phyloP scores from a whole-genome alignment of 2,113 vertebrate species.

The human (Homo sapiens) region DNA sequence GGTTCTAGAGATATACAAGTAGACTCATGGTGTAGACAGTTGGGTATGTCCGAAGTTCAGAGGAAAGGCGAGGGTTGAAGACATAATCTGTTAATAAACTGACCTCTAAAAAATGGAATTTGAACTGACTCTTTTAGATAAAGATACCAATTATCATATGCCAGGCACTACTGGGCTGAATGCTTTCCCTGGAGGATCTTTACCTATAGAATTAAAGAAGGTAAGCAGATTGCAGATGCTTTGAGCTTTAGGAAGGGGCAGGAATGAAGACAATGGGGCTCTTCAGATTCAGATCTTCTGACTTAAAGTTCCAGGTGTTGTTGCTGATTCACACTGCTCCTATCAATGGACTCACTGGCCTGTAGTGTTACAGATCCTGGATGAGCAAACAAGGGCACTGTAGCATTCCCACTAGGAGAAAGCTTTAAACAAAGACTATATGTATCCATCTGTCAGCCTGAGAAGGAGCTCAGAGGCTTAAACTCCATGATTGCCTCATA shows the following conservation, averaged over 20 bases:
- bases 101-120: neutral
- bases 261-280: neutral
- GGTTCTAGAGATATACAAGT: neutral
- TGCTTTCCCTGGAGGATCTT: neutral
- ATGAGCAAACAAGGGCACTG: neutral
- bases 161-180: neutral
- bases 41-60: neutral
- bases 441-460: neutral
- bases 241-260: neutral
- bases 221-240: neutral
- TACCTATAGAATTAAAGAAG: neutral
- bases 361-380: accelerated
- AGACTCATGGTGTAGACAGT: neutral
- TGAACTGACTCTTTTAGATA: neutral
- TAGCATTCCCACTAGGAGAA: neutral
- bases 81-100: neutral
- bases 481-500: no score
- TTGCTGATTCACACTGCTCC: neutral
- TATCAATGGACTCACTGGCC: neutral
- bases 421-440: neutral
- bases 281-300: neutral
- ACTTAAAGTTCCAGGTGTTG: neutral
- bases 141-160: neutral
- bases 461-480: neutral
- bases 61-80: neutral